Evolutionary conservation across 2,888 invertebrate species (phyloP), one percentile per base, ranked within the genome.

Genomic region (Polydrusus cervinus): DNA sequence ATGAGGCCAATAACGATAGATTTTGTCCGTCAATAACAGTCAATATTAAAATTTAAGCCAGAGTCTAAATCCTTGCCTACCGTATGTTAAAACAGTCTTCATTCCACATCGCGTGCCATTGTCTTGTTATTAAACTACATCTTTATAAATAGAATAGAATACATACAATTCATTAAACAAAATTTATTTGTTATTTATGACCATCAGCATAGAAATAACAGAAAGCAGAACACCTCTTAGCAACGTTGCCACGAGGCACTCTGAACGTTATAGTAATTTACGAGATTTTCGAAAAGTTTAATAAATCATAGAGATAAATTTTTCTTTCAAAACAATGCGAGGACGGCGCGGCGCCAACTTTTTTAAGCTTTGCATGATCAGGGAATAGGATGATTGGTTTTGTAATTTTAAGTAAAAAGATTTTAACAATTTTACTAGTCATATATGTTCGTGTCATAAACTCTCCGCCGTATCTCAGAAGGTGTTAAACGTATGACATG

Each of bases 171-270:
- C 11, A 60, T 60, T 60, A 60, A 18, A 60, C n/a, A 3, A 30
- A 60, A 60, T 60, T 60, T 60, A 60, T 60, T 60, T 5, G 57
- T 60, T 57, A 60, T 60, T 60, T 60, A 60, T 60, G 34, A 60
- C 57, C 10, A 16, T 38, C 38, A 57, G 34, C n/a, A 60, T 60
- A 60, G 38, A 60, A 60, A 60, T 60, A 60, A 60, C 57, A 60
- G 6, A 60, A 60, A 18, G 38, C 57, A 60, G 57, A 60, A 60
- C 38, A 60, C 57, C 57, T 60, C 38, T 60, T 60, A 60, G 9
- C 57, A 38, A 18, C 14, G 57, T 60, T 60, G 57, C 57, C 57
- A 11, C 18, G 18, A 0, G 10, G 57, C 57, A 14, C 38, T 60
- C n/a, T 11, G 9, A 18, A 38, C 16, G 10, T 38, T 38, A 60